Percentiles rank a stretch among this genome's conserved stretches.
Conservation (phyloP, 1,140 invertebrate species). For the Eriocheir sinensis region DNA sequence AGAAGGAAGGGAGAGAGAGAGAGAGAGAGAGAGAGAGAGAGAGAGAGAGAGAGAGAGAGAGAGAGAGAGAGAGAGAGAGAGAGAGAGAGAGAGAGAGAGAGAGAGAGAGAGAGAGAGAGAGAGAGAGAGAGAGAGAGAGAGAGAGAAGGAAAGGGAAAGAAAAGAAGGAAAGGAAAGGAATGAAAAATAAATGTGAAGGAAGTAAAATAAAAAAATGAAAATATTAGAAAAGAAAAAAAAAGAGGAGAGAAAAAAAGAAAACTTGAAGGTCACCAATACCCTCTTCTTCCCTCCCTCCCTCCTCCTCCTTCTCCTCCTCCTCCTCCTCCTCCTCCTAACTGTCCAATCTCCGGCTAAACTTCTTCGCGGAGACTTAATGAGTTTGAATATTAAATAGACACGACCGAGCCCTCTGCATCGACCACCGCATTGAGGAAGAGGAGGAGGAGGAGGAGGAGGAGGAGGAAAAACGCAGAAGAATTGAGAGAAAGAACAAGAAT, state of each 20-base stretch:
- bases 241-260: background rate
- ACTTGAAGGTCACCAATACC: background rate
- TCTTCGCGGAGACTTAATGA: no score
- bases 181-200: background rate
- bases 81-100: no score
- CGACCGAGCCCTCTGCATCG: no score
- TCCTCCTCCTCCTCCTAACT: background rate
- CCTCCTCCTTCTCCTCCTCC: background rate
- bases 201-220: background rate
- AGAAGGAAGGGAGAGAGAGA: background rate
- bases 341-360: no score
- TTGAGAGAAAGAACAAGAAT: background rate
- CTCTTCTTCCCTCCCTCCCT: background rate
- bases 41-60: background rate
- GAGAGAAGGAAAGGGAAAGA: background rate
- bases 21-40: background rate
- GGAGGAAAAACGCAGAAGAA: background rate
- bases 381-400: no score
- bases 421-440: background rate
- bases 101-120: background rate
- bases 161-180: background rate
- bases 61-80: background rate
- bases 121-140: slow-evolving; percentile 19
- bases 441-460: background rate
- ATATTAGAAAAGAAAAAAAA: background rate